Base-by-base conservation (phyloP, 2,888 invertebrate genomes). In the Cerastoderma edule region DNA sequence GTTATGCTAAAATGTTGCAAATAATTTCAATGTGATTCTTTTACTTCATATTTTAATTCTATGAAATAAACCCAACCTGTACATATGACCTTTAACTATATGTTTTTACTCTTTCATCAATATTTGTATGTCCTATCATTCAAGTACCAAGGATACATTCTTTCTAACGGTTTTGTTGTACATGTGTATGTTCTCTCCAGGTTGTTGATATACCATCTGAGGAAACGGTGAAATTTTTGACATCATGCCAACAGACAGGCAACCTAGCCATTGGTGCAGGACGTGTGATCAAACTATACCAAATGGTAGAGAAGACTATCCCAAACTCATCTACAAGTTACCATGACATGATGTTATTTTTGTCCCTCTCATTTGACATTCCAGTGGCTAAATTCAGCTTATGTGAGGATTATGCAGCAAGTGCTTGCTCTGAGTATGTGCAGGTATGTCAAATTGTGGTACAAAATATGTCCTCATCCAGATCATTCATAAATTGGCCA, bases 151-250 rank as follows among this genome's bases (percentile, higher is more conserved):
- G n/a, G n/a, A n/a, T n/a, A n/a, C n/a, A n/a, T n/a, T n/a, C n/a
- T n/a, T n/a, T n/a, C n/a, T n/a, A n/a, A n/a, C n/a, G n/a, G n/a
- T n/a, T n/a, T n/a, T n/a, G n/a, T n/a, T n/a, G n/a, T n/a, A n/a
- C n/a, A n/a, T n/a, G n/a, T n/a, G n/a, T n/a, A n/a, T n/a, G n/a
- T 44, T 22, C 39, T 35, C 39, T 64, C 0, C 96, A 96, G 92
- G 95, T 96, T 93, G 95, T 96, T 78, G 96, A 96, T 90, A 92
- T 96, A 57, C 96, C 96, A 0, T 92, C 95, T 3, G 94, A 94
- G 71, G 67, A 73, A 63, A 48, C 67, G 44, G 75, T 67, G n/a
- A n/a, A 63, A 19, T 65, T 30, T 67, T 87, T 92, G 44, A 75
- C 89, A 44, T 84, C 88, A 46, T 92, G 92, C 72, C 85, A 88